Evolutionary conservation across 2,888 invertebrate genomes (phyloP), one percentile per base, ranked within the genome.

Genomic region (Zele albiditarsus): DNA sequence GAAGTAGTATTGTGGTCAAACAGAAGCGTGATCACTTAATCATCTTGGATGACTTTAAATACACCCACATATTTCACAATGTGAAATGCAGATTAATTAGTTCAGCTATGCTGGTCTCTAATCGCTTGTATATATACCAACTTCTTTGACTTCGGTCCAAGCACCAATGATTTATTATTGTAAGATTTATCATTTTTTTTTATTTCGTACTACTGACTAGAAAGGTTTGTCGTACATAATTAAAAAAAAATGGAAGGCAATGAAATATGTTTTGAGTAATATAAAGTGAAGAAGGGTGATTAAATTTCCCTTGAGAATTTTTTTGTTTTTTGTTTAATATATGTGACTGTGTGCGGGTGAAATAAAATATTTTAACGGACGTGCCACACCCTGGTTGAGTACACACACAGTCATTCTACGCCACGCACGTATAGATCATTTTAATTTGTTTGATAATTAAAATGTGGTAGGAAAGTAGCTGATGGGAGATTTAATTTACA

Each of bases 401-500:
- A 58, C 12, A 27, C 28, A 62, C 28, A 62, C 4, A 62, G 10
- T n/a, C 53, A 74, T 38, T 73, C 68, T 20, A 23, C n/a, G 6
- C 8, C 20, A 53, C 20, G 20, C 68, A 77, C 69, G 53, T 74
- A 73, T 75, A 74, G 73, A 75, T 78, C 80, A 76, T 76, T 79
- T 53, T 76, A 75, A 77, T 74, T 78, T 57, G 75, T 71, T 70
- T 74, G 77, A 79, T 80, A 78, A 80, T 80, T 80, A 77, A 78
- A 79, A 77, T 67, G 75, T 63, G 75, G 72, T 71, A 58, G 33
- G 60, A 65, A 75, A 66, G 63, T 63, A 70, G 62, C 67, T 71
- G 71, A 76, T 70, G 74, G 74, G 38, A 74, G 58, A 68, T 73
- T 71, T 65, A 20, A 58, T 68, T 57, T 65, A 58, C 57, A 73